Percentiles rank a stretch among this genome's conserved stretches.
Conservation (phyloP, 2,113 vertebrate species). For the Anguilla rostrata region DNA sequence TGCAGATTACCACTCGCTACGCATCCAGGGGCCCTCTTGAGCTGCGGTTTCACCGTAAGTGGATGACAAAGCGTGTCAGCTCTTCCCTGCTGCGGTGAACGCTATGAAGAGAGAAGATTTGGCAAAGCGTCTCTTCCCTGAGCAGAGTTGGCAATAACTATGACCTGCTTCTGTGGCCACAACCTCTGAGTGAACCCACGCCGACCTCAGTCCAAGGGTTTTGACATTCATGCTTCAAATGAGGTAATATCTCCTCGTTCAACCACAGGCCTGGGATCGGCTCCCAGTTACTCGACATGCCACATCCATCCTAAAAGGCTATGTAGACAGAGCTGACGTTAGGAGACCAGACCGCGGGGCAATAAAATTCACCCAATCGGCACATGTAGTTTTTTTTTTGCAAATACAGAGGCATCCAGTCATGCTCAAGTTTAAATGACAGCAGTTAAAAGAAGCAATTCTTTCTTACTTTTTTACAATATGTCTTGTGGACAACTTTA, state of each 20-base stretch:
- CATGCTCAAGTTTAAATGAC: too few relatives aligned
- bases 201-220: background rate
- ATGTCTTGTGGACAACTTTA: background rate
- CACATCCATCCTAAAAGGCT: background rate
- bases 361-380: background rate
- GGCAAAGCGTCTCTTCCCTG: background rate
- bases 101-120: background rate
- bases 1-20: slow-evolving; percentile 20
- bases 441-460: background rate
- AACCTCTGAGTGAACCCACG: background rate
- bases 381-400: background rate
- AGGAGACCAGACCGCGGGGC: background rate
- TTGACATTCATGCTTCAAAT: background rate
- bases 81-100: slow-evolving; percentile 2
- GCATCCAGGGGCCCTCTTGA: slow-evolving; percentile 9
- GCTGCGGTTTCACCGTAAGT: background rate
- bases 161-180: background rate
- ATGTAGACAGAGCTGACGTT: background rate
- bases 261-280: background rate
- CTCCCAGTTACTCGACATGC: background rate
- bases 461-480: background rate
- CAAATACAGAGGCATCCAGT: too few relatives aligned
- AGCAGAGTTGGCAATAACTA: background rate
- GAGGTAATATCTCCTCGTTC: background rate
- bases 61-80: slow-evolving; percentile 14